These are phyloP conservation scores for Gobiocypris rarus DNA, from an alignment of 2,113 vertebrate genomes.

Conservation along the genomic window DNA sequence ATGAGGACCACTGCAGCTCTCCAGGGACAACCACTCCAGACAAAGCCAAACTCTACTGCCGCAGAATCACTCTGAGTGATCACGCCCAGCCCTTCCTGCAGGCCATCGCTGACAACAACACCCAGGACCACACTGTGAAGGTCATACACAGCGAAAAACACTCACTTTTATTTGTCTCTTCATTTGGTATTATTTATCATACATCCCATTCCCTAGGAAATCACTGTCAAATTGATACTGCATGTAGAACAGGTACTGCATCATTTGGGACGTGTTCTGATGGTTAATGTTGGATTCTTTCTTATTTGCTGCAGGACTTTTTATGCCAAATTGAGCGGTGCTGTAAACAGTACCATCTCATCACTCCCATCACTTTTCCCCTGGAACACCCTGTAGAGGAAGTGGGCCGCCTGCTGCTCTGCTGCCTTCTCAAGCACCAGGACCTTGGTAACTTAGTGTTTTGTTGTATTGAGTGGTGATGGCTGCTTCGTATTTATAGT, in stretches of 20 bases:
- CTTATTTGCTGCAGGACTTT: slow-evolving; percentile 83
- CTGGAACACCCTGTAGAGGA: slow-evolving; percentile 97
- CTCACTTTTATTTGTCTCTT: neutral
- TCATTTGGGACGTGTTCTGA: neutral
- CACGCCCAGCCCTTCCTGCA: slow-evolving; percentile 96
- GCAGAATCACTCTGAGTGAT: slow-evolving; percentile 85
- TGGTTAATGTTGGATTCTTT: neutral
- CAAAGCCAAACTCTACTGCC: slow-evolving; percentile 86
- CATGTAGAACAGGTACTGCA: neutral
- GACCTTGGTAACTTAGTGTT: slow-evolving; percentile 87
- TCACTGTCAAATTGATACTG: neutral
- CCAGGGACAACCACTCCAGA: slow-evolving; percentile 88
- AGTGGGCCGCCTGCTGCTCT: slow-evolving; percentile 93
- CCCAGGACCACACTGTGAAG: slow-evolving; percentile 97
- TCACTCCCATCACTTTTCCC: slow-evolving; percentile 94
- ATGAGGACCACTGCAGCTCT: slow-evolving; percentile 97
- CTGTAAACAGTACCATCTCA: slow-evolving; percentile 96
- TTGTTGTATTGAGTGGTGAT: neutral
- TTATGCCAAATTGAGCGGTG: slow-evolving; percentile 96
- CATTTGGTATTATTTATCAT: neutral
- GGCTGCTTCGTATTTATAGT: neutral
- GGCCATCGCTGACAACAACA: slow-evolving; percentile 94
- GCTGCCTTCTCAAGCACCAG: slow-evolving; percentile 96
- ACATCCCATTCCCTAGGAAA: neutral
- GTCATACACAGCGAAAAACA: slow-evolving; percentile 64